A percentile compares a stretch with the other conserved stretches of the same genome.
Conservation (phyloP, 1,140 invertebrate species). For the Mamestra configurata region DNA sequence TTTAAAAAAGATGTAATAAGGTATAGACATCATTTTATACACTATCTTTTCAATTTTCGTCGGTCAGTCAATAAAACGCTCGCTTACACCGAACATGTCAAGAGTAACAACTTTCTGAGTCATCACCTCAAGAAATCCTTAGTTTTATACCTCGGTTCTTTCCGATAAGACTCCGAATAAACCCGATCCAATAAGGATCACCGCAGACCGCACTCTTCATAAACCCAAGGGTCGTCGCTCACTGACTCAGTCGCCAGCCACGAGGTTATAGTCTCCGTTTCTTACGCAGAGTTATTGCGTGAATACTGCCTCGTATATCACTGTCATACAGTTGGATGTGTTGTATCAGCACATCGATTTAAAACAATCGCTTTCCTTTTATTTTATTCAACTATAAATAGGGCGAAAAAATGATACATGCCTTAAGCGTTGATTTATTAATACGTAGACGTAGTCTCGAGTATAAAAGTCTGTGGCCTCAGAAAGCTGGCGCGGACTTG, state of each 20-base stretch:
- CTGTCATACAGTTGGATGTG: neutral
- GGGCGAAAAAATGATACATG: too few relatives aligned
- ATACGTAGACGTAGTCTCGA: too few relatives aligned
- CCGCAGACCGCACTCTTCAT: conserved; percentile 12
- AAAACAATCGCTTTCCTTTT: conserved; percentile 3
- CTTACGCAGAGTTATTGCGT: neutral
- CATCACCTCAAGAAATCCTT: neutral
- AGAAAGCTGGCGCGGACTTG: too few relatives aligned
- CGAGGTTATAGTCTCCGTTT: neutral
- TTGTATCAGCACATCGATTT: neutral
- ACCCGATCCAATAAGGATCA: conserved; percentile 31
- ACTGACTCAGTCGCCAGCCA: neutral
- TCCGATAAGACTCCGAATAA: conserved; percentile 15
- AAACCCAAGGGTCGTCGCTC: neutral
- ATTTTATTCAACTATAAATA: too few relatives aligned
- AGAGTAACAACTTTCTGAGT: neutral
- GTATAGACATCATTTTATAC: too few relatives aligned
- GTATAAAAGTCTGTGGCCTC: too few relatives aligned
- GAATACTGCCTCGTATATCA: conserved; percentile 6
- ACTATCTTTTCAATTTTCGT: too few relatives aligned
- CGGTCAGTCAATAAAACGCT: too few relatives aligned
- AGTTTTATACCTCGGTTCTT: neutral
- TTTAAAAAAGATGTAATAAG: too few relatives aligned
- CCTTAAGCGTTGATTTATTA: too few relatives aligned
- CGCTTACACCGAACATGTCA: neutral